phyloP scores from a whole-genome alignment of 2,888 invertebrate species.

The Drosophila gaucha region DNA sequence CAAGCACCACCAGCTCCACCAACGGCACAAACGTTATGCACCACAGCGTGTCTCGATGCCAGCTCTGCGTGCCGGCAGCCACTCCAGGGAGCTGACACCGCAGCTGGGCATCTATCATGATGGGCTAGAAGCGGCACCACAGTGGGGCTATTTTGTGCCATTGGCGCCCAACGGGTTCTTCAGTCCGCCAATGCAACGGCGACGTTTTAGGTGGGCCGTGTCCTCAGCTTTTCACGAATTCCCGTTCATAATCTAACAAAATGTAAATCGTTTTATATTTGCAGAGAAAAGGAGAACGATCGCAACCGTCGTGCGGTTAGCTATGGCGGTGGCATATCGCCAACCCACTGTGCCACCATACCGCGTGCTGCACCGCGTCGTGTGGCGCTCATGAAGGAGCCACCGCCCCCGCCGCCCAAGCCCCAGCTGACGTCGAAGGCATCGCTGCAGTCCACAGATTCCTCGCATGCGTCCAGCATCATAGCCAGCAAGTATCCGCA shows the following conservation, averaged over 20 bases:
- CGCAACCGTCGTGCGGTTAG: conserved; percentile 84
- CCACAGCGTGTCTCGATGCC: conserved; percentile 72
- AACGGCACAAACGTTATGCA: conserved; percentile 47
- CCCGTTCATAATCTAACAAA: conserved; percentile 5
- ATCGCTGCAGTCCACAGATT: conserved; percentile 69
- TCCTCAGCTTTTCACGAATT: conserved; percentile 13
- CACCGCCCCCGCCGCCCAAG: conserved; percentile 83
- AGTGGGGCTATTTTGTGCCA: conserved; percentile 87
- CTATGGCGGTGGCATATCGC: conserved; percentile 76
- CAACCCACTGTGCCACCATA: conserved; percentile 75
- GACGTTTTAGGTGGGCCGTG: conserved; percentile 76
- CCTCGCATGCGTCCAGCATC: conserved; percentile 67
- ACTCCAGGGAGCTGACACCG: conserved; percentile 61
- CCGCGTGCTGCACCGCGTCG: conserved; percentile 84
- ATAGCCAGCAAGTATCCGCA: conserved; percentile 83
- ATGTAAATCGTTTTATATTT: conserved; percentile 48
- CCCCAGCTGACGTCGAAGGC: conserved; percentile 75
- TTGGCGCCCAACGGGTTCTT: conserved; percentile 85
- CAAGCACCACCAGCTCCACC: conserved; percentile 31
- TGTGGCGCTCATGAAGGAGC: conserved; percentile 83
- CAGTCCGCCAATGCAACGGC: conserved; percentile 82
- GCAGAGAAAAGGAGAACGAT: conserved; percentile 83
- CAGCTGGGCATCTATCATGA: conserved; percentile 79
- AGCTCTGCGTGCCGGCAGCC: conserved; percentile 48
- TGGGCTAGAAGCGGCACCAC: conserved; percentile 82